Conservation (phyloP, 1,140 invertebrate species). For the Penaeus japonicus region DNA sequence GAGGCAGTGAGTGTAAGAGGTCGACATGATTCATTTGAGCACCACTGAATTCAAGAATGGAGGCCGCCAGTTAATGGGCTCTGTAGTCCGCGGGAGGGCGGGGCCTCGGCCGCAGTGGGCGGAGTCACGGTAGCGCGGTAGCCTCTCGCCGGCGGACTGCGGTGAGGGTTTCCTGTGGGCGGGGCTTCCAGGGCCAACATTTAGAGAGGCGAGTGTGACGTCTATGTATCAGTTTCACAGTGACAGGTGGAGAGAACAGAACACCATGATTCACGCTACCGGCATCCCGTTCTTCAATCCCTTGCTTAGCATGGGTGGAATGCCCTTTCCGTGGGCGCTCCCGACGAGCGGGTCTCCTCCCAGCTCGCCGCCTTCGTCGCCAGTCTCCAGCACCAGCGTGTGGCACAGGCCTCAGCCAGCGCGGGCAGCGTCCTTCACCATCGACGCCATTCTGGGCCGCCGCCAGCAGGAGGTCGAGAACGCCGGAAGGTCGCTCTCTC, state of each 20-base stretch:
- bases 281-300: conserved; percentile 52
- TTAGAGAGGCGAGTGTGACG: conserved; percentile 21
- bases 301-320: conserved; percentile 46
- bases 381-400: conserved; percentile 31
- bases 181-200: conserved; percentile 39
- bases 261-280: conserved; percentile 50
- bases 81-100: neutral
- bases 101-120: neutral
- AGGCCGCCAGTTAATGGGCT: conserved; percentile 42
- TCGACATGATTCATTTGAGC: conserved; percentile 52
- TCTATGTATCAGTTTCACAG: conserved; percentile 27
- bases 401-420: conserved; percentile 48
- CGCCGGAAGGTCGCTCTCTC: conserved; percentile 24
- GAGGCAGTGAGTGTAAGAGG: conserved; percentile 38
- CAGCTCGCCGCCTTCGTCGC: conserved; percentile 40
- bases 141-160: neutral
- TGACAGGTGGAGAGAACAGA: conserved; percentile 17
- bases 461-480: conserved; percentile 42
- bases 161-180: neutral
- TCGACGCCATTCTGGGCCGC: conserved; percentile 57
- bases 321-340: conserved; percentile 51
- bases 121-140: neutral
- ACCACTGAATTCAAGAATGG: conserved; percentile 52
- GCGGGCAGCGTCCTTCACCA: conserved; percentile 55
- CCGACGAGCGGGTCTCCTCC: conserved; percentile 41